A percentile compares a stretch with the other conserved stretches of the same genome.
These are phyloP conservation scores for Laticauda colubrina DNA, from an alignment of 2,113 vertebrate genomes.

Conservation along the genomic window DNA sequence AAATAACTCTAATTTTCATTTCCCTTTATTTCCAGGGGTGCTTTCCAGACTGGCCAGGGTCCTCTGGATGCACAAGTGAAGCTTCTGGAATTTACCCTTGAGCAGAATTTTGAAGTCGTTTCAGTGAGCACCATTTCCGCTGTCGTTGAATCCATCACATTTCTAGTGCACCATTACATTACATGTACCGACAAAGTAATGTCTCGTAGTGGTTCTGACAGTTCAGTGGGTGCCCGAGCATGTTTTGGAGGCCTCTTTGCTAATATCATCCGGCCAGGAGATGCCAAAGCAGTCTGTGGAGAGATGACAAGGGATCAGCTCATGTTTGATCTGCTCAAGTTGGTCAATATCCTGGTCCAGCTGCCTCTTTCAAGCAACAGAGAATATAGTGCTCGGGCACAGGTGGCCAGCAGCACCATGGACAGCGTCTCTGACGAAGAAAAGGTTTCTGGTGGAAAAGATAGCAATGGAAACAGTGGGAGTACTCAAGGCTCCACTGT, in stretches of 20 bases:
- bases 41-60: constrained; percentile 94
- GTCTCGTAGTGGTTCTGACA: constrained; percentile 95
- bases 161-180: constrained; percentile 97
- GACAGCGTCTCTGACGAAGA: constrained; percentile 97
- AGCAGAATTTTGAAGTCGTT: constrained; percentile 97
- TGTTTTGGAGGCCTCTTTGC: constrained; percentile 98
- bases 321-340: constrained; percentile 96
- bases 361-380: constrained; percentile 91
- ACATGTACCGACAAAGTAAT: constrained; percentile 96
- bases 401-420: constrained; percentile 76
- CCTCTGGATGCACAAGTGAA: constrained; percentile 97
- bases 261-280: constrained; percentile 97
- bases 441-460: constrained; percentile 95
- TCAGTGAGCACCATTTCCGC: constrained; percentile 93
- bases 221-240: constrained; percentile 91
- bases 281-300: constrained; percentile 95
- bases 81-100: constrained; percentile 93
- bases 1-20: background rate
- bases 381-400: constrained; percentile 90
- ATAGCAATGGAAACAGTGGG: constrained; percentile 77
- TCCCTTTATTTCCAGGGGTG: constrained; percentile 74
- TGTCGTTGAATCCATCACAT: constrained; percentile 95
- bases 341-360: constrained; percentile 94
- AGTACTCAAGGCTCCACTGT: constrained; percentile 81
- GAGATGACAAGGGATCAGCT: constrained; percentile 97